A percentile compares a stretch with the other conserved stretches of the same genome.
These are phyloP conservation scores for Aplysina aerophoba DNA, from an alignment of 37 sponge, comb jelly and placozoan species.

Conservation along the genomic window DNA sequence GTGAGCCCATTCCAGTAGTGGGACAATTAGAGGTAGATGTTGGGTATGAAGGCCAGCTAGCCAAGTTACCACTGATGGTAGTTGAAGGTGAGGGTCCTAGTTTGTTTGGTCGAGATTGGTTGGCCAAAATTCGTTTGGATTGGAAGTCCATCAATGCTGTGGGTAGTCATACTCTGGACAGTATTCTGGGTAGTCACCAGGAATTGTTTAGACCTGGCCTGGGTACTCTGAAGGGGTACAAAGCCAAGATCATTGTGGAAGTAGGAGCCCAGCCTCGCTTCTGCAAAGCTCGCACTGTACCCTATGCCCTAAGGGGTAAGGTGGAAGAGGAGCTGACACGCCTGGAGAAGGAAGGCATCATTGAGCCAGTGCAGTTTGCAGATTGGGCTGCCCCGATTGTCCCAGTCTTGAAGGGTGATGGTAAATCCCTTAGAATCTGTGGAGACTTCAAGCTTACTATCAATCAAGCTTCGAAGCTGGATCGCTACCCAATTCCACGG, in stretches of 20 bases:
- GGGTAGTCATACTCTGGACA: background rate
- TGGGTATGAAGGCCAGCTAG: too few species aligned
- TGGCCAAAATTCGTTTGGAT: conserved; percentile 15
- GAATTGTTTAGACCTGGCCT: conserved; percentile 10
- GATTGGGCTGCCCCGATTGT: conserved; percentile 53
- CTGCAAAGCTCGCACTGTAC: conserved; percentile 6
- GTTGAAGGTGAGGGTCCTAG: too few species aligned
- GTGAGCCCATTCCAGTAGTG: too few species aligned
- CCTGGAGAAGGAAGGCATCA: conserved; percentile 11
- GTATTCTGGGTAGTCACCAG: background rate
- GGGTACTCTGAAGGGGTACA: conserved; percentile 23
- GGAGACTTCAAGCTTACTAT: conserved; percentile 40
- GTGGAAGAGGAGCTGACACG: conserved; percentile 7
- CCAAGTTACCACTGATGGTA: too few species aligned
- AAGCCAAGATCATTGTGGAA: conserved; percentile 15
- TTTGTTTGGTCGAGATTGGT: conserved; percentile 2
- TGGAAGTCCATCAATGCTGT: background rate
- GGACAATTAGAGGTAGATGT: too few species aligned
- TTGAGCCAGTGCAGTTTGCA: conserved; percentile 13
- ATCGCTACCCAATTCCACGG: conserved; percentile 40
- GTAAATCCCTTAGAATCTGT: conserved; percentile 11
- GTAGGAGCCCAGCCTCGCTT: conserved; percentile 21
- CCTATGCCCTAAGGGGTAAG: conserved; percentile 24
- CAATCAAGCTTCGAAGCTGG: conserved; percentile 9
- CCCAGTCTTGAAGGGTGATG: conserved; percentile 15